Conservation (phyloP, 2,113 vertebrate species). For the Sakesphorus luctuosus region DNA sequence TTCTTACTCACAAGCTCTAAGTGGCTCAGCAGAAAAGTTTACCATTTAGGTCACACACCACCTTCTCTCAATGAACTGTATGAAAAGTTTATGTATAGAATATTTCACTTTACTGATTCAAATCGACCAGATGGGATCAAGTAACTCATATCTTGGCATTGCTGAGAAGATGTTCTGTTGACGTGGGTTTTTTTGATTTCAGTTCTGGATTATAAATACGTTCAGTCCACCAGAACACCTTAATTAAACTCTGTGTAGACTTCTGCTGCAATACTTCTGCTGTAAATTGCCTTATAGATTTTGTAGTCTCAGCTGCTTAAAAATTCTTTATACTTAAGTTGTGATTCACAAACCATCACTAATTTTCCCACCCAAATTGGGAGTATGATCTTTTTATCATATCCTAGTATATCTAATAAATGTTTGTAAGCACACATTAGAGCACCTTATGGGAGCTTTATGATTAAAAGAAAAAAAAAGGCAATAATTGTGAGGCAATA, state of each 20-base stretch:
- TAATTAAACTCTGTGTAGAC: constrained; percentile 5
- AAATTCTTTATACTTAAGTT: not conserved
- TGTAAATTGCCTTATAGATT: not conserved
- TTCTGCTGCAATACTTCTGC: not conserved
- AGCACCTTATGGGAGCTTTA: not conserved
- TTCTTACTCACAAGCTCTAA: not conserved
- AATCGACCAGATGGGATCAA: not conserved
- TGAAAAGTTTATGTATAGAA: not conserved
- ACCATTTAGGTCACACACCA: not conserved
- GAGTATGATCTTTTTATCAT: not conserved
- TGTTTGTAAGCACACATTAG: not conserved
- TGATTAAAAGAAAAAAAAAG: not conserved
- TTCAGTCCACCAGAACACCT: not conserved
- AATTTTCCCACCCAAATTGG: not conserved
- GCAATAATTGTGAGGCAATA: not conserved
- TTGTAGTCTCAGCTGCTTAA: not conserved
- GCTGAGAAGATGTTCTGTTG: not conserved
- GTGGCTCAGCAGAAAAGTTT: not conserved
- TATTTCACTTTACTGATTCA: not conserved
- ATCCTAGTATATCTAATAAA: not conserved
- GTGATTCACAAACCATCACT: not conserved
- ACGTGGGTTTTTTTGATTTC: not conserved
- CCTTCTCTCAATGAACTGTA: not conserved
- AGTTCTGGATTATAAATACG: not conserved
- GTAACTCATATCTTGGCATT: not conserved